Conservation (phyloP, 2,113 vertebrate species). For the Hemiscyllium ocellatum region DNA sequence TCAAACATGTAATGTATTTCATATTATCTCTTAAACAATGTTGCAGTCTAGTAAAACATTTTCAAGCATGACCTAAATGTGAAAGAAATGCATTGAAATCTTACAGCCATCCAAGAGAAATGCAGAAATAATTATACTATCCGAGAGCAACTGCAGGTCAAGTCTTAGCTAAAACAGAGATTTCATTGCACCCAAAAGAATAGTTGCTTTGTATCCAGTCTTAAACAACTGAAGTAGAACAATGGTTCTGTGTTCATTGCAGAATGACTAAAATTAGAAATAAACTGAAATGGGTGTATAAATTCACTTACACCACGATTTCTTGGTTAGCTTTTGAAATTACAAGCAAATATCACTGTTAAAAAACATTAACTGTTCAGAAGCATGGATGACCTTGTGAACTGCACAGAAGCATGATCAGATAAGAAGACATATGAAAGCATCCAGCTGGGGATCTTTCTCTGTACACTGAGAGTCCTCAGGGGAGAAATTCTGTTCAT, state of each 20-base stretch:
- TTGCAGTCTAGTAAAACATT: constrained; percentile 6
- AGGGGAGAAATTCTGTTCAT: neutral
- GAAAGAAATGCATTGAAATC: neutral
- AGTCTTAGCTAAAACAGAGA: neutral
- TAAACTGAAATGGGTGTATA: constrained; percentile 8
- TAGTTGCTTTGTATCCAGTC: constrained; percentile 33
- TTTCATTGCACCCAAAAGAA: constrained; percentile 31
- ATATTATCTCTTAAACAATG: neutral
- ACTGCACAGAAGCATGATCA: neutral
- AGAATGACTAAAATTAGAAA: constrained; percentile 27
- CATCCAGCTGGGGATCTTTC: neutral
- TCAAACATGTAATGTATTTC: neutral
- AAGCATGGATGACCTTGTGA: neutral
- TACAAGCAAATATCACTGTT: too few species aligned
- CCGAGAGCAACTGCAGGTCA: neutral
- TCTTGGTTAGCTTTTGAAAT: constrained; percentile 17
- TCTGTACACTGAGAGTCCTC: neutral
- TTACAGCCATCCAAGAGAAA: constrained; percentile 18
- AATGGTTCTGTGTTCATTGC: constrained; percentile 27
- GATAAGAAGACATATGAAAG: neutral
- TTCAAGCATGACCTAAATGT: neutral
- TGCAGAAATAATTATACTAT: constrained; percentile 28
- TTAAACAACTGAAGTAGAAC: constrained; percentile 8
- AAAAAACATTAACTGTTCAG: constrained; percentile 4
- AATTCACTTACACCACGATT: neutral